Evolutionary conservation across 1,140 invertebrate species (phyloP).

Genomic region (Scaptomyza hsui): DNA sequence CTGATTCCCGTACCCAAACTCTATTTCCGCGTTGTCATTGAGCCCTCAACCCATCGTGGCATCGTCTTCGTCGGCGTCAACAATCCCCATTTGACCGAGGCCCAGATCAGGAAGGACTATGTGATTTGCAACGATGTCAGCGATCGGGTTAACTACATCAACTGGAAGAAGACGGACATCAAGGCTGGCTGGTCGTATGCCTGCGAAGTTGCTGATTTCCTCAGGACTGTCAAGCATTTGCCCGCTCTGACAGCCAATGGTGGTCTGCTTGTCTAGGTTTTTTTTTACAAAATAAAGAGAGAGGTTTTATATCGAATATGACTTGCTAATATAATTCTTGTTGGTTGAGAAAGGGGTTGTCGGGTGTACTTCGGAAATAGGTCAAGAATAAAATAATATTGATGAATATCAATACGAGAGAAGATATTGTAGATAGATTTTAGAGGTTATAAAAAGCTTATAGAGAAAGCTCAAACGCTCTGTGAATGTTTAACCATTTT

Average conservation of each 20-base stretch:
- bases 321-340: not conserved
- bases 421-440: no score
- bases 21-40: slow-evolving; percentile 87
- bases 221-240: slow-evolving; percentile 84
- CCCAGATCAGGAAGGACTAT: slow-evolving; percentile 81
- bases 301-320: not conserved
- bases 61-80: slow-evolving; percentile 87
- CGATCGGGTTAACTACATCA: slow-evolving; percentile 84
- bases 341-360: no score
- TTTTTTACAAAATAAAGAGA: slow-evolving; percentile 2
- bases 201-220: slow-evolving; percentile 87
- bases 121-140: slow-evolving; percentile 85
- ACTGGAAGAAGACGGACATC: slow-evolving; percentile 85
- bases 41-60: slow-evolving; percentile 83
- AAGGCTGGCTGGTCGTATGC: slow-evolving; percentile 87
- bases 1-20: slow-evolving; percentile 85
- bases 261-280: slow-evolving; percentile 65
- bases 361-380: no score
- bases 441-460: no score
- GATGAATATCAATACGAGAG: no score
- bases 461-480: no score
- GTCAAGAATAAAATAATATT: no score
- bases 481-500: no score
- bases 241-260: slow-evolving; percentile 68
- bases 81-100: slow-evolving; percentile 85